Conservation (phyloP, 2,797 vertebrate genomes). For the Aviceda cuculoides region DNA sequence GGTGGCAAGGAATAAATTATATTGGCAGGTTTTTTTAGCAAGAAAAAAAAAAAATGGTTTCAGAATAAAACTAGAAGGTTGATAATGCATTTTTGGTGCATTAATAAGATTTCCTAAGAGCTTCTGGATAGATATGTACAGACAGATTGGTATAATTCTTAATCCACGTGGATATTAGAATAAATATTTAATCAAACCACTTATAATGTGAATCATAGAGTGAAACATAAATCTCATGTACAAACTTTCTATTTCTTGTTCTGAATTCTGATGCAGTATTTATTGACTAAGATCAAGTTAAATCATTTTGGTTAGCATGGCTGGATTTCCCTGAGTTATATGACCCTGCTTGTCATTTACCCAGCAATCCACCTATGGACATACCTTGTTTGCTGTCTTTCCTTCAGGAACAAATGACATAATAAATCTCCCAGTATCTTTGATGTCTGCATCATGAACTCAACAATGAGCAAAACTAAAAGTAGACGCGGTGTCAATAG, state of each 20-base stretch:
- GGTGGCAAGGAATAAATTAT: not conserved
- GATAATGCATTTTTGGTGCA: not conserved
- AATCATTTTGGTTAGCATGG: slow-evolving; percentile 22
- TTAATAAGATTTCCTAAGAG: slow-evolving; percentile 24
- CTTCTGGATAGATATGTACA: not conserved
- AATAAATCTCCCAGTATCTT: not conserved
- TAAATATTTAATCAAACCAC: slow-evolving; percentile 72
- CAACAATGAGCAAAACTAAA: not conserved
- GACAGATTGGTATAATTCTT: slow-evolving; percentile 59
- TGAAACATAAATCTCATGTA: slow-evolving; percentile 67
- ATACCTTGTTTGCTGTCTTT: not conserved
- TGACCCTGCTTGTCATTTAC: not conserved
- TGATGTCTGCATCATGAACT: not conserved
- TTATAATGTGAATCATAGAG: slow-evolving; percentile 47
- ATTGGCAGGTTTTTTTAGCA: not conserved
- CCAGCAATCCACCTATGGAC: not conserved
- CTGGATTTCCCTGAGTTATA: not conserved
- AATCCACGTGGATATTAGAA: slow-evolving; percentile 53
- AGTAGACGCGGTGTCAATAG: not conserved
- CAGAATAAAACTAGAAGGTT: not conserved
- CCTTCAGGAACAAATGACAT: not conserved
- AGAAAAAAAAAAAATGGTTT: not conserved
- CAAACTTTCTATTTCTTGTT: slow-evolving; percentile 59
- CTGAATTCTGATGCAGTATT: slow-evolving; percentile 60
- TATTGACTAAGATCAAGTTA: slow-evolving; percentile 52